phyloP scores from a whole-genome alignment of 2,797 vertebrate species.

The Centropyge bicolor region DNA sequence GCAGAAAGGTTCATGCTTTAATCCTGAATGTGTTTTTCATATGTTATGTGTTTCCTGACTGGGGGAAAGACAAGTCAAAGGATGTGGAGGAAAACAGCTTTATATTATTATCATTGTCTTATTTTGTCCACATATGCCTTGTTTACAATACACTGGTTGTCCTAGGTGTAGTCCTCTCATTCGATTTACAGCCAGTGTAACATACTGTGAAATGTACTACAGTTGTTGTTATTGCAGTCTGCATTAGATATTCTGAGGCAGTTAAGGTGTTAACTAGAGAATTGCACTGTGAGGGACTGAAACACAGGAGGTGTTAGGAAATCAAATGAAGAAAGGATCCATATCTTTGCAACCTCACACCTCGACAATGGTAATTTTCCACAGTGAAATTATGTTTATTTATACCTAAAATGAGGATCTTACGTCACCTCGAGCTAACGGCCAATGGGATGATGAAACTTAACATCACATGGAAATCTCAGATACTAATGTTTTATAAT shows the following conservation, averaged over 20 bases:
- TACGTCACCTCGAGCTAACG: background rate
- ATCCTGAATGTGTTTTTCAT: background rate
- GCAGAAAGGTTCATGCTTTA: background rate
- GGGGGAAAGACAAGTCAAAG: slow-evolving; percentile 12
- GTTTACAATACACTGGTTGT: slow-evolving; percentile 2
- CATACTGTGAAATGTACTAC: background rate
- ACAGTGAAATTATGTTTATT: background rate
- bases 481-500: background rate
- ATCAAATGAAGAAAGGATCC: background rate
- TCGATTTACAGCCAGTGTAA: background rate
- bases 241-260: slow-evolving; percentile 10
- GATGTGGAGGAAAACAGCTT: background rate
- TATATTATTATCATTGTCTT: slow-evolving; percentile 1
- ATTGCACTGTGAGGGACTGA: background rate
- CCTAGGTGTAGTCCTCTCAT: background rate
- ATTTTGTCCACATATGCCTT: background rate
- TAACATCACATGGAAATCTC: background rate
- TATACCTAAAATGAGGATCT: background rate
- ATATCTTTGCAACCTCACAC: background rate
- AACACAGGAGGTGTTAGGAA: background rate
- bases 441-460: background rate
- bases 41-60: slow-evolving; percentile 36
- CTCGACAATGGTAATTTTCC: background rate
- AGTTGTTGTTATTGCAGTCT: slow-evolving; percentile 2
- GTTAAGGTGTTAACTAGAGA: slow-evolving; percentile 16